A percentile compares a stretch with the other conserved stretches of the same genome.
Evolutionary conservation across 2,113 vertebrate genomes (phyloP).

Genomic region (Xiphophorus couchianus): DNA sequence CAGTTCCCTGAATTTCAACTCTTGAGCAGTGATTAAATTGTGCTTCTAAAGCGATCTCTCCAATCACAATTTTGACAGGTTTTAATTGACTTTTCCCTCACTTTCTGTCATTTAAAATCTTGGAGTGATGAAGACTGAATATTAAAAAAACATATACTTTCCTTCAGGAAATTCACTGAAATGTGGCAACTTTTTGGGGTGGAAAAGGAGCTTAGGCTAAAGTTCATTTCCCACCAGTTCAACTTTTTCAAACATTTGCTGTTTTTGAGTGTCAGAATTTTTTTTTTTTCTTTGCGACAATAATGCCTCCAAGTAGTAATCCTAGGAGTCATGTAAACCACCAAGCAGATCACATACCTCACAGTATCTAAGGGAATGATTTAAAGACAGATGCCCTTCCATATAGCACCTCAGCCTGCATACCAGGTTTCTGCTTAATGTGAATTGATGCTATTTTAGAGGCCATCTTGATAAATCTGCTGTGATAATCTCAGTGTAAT

Average conservation of each 20-base stretch:
- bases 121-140: background rate
- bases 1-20: background rate
- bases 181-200: background rate
- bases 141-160: background rate
- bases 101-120: constrained; percentile 3
- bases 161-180: background rate
- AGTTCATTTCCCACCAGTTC: background rate
- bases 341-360: constrained; percentile 10
- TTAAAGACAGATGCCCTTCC: constrained; percentile 26
- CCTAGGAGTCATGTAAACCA: constrained; percentile 44
- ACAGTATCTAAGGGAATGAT: constrained; percentile 9
- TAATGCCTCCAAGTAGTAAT: constrained; percentile 33
- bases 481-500: constrained; percentile 63
- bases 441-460: constrained; percentile 48
- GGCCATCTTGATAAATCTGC: constrained; percentile 37
- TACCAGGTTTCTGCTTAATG: constrained; percentile 24
- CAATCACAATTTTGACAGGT: background rate
- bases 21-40: background rate
- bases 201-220: background rate
- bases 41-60: constrained; percentile 3
- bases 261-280: background rate
- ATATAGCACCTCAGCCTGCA: background rate
- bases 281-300: constrained; percentile 1
- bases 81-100: constrained; percentile 5
- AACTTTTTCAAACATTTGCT: background rate